Conservation (phyloP, 2,113 vertebrate species). For the Collichthys lucidus region DNA sequence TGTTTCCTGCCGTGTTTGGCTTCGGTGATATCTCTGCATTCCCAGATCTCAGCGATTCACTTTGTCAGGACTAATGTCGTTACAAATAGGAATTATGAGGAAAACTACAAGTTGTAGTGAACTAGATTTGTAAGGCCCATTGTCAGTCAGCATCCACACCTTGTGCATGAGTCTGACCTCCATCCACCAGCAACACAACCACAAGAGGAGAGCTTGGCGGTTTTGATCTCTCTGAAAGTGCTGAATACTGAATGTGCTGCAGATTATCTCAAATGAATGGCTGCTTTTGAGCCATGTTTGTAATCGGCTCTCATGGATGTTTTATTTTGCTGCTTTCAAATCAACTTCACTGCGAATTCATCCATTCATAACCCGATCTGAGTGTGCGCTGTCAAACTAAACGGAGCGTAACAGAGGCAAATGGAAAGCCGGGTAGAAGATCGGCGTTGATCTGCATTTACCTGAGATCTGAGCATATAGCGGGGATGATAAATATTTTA, state of each 20-base stretch:
- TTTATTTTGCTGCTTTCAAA: slow-evolving; percentile 9
- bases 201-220: background rate
- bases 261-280: slow-evolving; percentile 18
- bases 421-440: background rate
- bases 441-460: slow-evolving; percentile 45
- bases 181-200: background rate
- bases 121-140: background rate
- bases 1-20: background rate
- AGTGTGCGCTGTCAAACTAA: slow-evolving; percentile 10
- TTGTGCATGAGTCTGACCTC: background rate
- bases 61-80: background rate
- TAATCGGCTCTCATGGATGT: slow-evolving; percentile 10
- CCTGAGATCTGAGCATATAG: slow-evolving; percentile 33
- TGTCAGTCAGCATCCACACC: background rate
- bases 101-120: too few species aligned
- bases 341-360: background rate
- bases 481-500: slow-evolving; percentile 30
- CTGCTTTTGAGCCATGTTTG: background rate
- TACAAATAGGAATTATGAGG: too few species aligned
- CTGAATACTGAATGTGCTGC: background rate
- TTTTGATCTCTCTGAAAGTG: background rate
- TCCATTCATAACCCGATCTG: background rate
- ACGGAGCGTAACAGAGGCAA: background rate
- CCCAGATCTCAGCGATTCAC: background rate
- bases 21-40: background rate